phyloP scores from a whole-genome alignment of 2,113 vertebrate species.

The Oenanthe melanoleuca region DNA sequence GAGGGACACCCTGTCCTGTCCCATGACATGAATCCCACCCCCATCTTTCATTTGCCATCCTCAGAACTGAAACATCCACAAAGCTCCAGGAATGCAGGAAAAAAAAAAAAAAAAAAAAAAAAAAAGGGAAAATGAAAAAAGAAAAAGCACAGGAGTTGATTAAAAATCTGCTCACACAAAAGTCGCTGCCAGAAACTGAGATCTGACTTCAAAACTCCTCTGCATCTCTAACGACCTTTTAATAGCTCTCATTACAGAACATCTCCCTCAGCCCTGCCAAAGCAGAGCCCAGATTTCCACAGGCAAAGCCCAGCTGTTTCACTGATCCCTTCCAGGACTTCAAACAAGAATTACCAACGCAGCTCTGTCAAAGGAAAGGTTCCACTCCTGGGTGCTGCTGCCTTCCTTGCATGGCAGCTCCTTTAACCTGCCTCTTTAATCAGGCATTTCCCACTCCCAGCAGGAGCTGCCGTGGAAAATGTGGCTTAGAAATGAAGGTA shows the following conservation, averaged over 20 bases:
- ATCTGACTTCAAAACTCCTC: neutral
- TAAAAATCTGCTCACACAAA: neutral
- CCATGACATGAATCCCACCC: neutral
- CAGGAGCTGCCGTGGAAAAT: neutral
- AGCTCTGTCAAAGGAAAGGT: neutral
- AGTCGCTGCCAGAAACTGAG: neutral
- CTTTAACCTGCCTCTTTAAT: neutral
- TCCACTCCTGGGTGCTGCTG: neutral
- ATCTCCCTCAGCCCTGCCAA: neutral
- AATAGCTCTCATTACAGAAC: neutral
- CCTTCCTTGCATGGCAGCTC: neutral
- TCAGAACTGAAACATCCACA: neutral
- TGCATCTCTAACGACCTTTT: neutral
- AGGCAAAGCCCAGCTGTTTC: neutral
- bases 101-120: no score
- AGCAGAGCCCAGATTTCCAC: neutral
- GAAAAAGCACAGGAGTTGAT: neutral
- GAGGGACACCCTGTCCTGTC: accelerated
- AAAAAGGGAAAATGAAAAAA: no score
- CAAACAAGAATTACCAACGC: neutral
- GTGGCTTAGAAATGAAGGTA: neutral
- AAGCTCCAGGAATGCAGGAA: accelerated
- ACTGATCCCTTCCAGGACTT: neutral
- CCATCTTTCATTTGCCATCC: neutral
- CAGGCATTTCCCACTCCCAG: neutral